A percentile compares a stretch with the other conserved stretches of the same genome.
phyloP scores from a whole-genome alignment of 2,888 invertebrate genomes.

The Troglohyphantes excavatus region DNA sequence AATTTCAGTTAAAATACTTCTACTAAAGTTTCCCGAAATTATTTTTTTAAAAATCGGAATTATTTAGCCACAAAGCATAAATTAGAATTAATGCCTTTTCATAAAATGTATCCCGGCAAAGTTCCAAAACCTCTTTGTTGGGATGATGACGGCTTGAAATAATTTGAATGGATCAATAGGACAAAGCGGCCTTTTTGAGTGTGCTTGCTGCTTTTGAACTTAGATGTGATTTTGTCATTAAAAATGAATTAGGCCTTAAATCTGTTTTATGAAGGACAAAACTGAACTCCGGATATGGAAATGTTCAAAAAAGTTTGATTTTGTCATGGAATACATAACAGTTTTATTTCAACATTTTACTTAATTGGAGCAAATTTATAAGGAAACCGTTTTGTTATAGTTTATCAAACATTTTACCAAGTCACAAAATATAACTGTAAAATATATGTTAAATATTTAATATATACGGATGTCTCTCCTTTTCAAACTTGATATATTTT shows the following conservation, averaged over 20 bases:
- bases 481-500: no score
- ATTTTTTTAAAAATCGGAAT: neutral
- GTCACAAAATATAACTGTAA: no score
- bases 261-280: neutral
- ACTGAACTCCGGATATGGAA: no score
- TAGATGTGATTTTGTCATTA: slow-evolving; percentile 23
- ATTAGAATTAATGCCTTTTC: slow-evolving; percentile 18
- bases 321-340: no score
- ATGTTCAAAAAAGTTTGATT: no score
- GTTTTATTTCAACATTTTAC: no score
- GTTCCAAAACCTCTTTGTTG: slow-evolving; percentile 13
- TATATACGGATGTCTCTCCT: no score
- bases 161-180: slow-evolving; percentile 14
- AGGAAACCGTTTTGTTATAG: no score
- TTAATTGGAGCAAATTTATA: no score
- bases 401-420: no score
- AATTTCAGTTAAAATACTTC: neutral
- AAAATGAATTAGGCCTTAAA: slow-evolving; percentile 35
- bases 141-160: slow-evolving; percentile 11
- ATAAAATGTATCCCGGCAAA: slow-evolving; percentile 20
- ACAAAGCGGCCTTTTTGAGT: slow-evolving; percentile 20
- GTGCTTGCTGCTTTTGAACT: slow-evolving; percentile 27
- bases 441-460: no score
- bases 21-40: neutral
- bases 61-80: neutral